Conservation (phyloP, 2,113 vertebrate species). For the Eulemur rufifrons region DNA sequence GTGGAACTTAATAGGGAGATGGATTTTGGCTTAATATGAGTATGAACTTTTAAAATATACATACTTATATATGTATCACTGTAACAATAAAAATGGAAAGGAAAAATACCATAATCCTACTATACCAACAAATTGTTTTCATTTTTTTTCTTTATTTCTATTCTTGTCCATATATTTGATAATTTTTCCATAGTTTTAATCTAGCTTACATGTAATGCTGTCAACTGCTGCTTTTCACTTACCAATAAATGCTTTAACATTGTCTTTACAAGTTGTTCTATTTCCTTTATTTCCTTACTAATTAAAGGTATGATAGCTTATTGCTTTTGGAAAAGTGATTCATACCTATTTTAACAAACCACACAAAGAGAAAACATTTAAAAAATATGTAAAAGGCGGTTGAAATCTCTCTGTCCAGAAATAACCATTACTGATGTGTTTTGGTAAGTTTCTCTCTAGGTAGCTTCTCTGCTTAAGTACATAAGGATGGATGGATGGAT, state of each 20-base stretch:
- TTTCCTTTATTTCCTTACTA: conserved; percentile 3
- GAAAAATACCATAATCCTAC: not conserved
- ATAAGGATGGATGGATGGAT: not conserved
- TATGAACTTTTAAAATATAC: conserved; percentile 33
- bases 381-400: not conserved
- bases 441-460: conserved; percentile 7
- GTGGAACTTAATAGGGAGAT: not conserved
- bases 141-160: conserved; percentile 18
- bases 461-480: not conserved
- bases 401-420: not conserved
- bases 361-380: not conserved
- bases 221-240: conserved; percentile 10
- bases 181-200: not conserved
- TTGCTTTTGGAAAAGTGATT: not conserved
- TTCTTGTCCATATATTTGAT: not conserved
- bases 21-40: conserved; percentile 10
- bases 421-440: not conserved
- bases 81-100: not conserved
- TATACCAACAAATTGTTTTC: not conserved
- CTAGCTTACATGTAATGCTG: not conserved
- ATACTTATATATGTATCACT: not conserved
- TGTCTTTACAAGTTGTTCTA: conserved; percentile 7
- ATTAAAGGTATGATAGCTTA: not conserved
- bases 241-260: not conserved
- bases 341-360: not conserved